Percentiles rank a stretch among this genome's conserved stretches.
These are phyloP conservation scores for Panagrolaimus sp. DNA, from an alignment of 1,140 invertebrate genomes.

Conservation along the genomic window DNA sequence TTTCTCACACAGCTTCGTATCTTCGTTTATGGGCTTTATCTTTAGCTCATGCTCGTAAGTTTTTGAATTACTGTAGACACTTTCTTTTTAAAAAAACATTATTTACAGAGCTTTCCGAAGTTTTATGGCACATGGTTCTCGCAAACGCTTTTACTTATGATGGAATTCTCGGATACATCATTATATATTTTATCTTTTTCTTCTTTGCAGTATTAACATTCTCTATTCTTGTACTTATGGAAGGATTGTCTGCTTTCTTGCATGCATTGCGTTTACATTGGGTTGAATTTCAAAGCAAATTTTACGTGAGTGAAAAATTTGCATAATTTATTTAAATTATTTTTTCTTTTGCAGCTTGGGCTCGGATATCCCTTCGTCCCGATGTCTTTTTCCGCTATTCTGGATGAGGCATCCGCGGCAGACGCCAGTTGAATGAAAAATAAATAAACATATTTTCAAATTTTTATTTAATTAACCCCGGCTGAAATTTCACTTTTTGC, in stretches of 20 bases:
- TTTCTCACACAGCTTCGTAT: constrained; percentile 92
- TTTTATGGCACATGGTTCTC: constrained; percentile 81
- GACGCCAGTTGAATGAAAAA: constrained; percentile 19
- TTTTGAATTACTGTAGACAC: constrained; percentile 17
- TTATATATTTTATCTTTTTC: constrained; percentile 74
- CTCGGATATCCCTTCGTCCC: constrained; percentile 83
- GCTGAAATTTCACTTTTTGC: too few relatives aligned
- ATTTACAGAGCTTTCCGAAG: constrained; percentile 83
- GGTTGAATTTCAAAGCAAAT: constrained; percentile 56
- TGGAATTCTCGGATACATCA: constrained; percentile 63
- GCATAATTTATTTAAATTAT: too few relatives aligned
- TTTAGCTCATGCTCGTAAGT: constrained; percentile 80
- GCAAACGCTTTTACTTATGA: constrained; percentile 56
- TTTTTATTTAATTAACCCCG: too few relatives aligned
- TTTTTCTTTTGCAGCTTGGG: too few relatives aligned
- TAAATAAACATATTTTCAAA: too few relatives aligned
- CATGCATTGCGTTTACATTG: constrained; percentile 96
- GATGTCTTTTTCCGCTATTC: constrained; percentile 85
- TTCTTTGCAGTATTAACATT: constrained; percentile 81
- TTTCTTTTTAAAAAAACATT: constrained; percentile 11
- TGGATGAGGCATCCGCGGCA: constrained; percentile 60
- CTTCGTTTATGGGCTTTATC: constrained; percentile 90
- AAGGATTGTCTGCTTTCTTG: constrained; percentile 92
- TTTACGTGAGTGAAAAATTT: too few relatives aligned
- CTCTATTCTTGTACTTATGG: constrained; percentile 85